Evolutionary conservation across 2,888 invertebrate species (phyloP), one percentile per base, ranked within the genome.

Genomic region (Drosophila limbata): DNA sequence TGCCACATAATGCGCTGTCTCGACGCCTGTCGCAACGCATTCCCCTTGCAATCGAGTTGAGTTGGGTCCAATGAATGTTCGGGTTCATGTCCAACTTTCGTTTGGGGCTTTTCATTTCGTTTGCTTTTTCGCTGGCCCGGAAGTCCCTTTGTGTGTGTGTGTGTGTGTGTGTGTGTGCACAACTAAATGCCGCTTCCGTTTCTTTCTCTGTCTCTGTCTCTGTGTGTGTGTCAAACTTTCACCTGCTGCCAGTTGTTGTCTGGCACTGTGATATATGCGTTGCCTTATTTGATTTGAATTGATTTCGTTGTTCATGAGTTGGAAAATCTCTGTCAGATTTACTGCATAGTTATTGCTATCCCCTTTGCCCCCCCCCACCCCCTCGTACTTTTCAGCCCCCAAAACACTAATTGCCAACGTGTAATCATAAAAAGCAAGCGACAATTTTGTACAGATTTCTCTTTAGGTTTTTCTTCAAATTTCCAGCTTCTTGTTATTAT

Each of bases 1-100:
- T 67, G 64, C 40, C 39, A 35, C 44, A 33, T 35, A 21, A 37
- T 17, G 82, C 66, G 59, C 60, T 77, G 86, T 86, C 86, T 84
- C 69, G 84, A 62, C 84, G 86, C 76, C 81, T 81, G 81, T 86
- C 86, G 73, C 66, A 66, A 67, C 66, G 69, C 69, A 74, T 77
- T 81, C 60, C 57, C 74, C 56, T 77, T 86, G 86, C 5, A 5
- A 25, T 25, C 6, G 25, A 25, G 25, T 25, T 25, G n/a, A 86
- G 86, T 79, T 71, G 84, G 84, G 86, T 85, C 61, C 53, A 31
- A 39, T 57, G 47, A 3, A 11, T 11, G 21, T 19, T 48, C 31
- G 31, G 37, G 31, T 31, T 48, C 59, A 40, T 67, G 69, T 64
- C 61, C 68, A 79, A 75, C 67, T 77, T 83, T 75, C 76, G 67